phyloP scores from a whole-genome alignment of 2,113 vertebrate genomes.

The Trogon melanurus region DNA sequence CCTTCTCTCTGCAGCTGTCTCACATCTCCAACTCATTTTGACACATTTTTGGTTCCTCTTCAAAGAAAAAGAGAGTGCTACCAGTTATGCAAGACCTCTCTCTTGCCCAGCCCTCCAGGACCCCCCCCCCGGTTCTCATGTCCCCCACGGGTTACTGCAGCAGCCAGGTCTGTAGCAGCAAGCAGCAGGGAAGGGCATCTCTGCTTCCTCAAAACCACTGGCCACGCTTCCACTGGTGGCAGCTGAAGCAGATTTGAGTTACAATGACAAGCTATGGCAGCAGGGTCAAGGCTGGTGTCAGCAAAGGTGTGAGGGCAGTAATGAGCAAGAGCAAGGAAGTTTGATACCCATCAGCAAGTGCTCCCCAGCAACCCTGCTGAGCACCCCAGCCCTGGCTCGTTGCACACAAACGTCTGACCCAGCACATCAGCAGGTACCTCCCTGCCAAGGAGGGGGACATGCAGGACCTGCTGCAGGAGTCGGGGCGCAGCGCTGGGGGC shows the following conservation, averaged over 20 bases:
- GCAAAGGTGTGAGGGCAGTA: background rate
- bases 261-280: background rate
- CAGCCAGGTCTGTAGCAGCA: background rate
- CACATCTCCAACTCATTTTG: background rate
- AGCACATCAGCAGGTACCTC: background rate
- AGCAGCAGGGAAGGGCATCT: background rate
- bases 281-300: background rate
- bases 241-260: background rate
- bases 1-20: background rate
- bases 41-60: background rate
- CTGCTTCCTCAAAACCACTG: background rate
- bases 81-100: background rate
- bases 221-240: background rate
- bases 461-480: background rate
- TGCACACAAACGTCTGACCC: background rate
- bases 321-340: background rate
- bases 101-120: background rate
- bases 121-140: too few species aligned
- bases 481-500: fast-evolving
- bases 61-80: background rate
- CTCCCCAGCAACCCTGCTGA: background rate
- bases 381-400: background rate
- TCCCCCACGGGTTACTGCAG: background rate
- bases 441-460: fast-evolving
- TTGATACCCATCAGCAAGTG: background rate